Conservation (phyloP, 1,140 invertebrate species). For the Temnothorax longispinosus region DNA sequence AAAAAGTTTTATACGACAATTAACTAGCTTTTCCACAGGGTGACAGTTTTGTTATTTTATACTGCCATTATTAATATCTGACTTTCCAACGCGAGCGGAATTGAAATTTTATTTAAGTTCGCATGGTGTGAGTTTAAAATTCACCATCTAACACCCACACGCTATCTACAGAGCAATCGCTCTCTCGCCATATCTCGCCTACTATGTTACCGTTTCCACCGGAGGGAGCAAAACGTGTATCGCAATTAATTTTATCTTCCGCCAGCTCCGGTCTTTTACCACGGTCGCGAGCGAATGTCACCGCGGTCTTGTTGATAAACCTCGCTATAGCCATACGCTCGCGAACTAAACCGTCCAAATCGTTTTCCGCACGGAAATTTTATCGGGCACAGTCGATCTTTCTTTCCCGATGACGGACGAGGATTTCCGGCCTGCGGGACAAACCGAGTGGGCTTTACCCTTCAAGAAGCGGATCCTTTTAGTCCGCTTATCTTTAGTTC, state of each 20-base stretch:
- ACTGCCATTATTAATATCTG: background rate
- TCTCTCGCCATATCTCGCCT: constrained; percentile 37
- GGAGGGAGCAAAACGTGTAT: constrained; percentile 40
- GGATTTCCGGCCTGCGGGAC: background rate
- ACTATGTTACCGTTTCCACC: constrained; percentile 8
- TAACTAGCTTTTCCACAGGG: background rate
- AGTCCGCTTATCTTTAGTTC: constrained; percentile 58
- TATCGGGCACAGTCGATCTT: background rate
- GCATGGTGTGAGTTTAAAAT: constrained; percentile 25
- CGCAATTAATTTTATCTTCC: constrained; percentile 54
- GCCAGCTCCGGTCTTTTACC: constrained; percentile 7
- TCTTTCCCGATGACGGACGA: background rate
- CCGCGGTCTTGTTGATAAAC: constrained; percentile 34
- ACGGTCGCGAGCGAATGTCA: constrained; percentile 14
- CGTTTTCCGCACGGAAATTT: constrained; percentile 53
- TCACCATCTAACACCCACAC: constrained; percentile 20
- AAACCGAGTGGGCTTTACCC: constrained; percentile 19
- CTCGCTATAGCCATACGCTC: background rate
- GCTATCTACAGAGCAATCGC: constrained; percentile 41
- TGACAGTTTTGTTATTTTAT: background rate
- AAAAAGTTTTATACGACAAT: background rate
- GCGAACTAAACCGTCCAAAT: constrained; percentile 4
- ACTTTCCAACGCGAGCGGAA: background rate
- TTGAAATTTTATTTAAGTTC: constrained; percentile 47
- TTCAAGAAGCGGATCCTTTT: constrained; percentile 51